phyloP scores from a whole-genome alignment of 2,113 vertebrate species.

The Leptobrachium leishanense region DNA sequence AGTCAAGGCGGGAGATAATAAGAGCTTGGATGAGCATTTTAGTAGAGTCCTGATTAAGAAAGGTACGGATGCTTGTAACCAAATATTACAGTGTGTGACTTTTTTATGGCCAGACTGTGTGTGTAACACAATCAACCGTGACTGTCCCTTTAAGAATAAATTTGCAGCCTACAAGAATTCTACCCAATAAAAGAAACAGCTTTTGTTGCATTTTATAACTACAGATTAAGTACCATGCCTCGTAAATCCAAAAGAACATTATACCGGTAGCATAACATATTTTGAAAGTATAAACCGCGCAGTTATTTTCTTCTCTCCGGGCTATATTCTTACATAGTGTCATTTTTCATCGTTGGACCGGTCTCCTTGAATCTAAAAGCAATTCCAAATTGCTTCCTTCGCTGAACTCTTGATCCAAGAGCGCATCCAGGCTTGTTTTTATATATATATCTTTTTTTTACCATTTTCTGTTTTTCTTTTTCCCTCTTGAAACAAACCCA shows the following conservation, averaged over 20 bases:
- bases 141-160: no score
- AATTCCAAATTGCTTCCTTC: not conserved
- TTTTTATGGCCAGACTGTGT: no score
- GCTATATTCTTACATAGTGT: conserved; percentile 25
- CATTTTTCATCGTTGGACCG: conserved; percentile 28
- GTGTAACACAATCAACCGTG: no score
- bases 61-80: no score
- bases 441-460: not conserved
- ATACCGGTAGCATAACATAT: conserved; percentile 3
- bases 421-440: not conserved
- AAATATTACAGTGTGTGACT: no score
- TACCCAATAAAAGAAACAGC: conserved; percentile 1
- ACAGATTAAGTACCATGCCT: conserved; percentile 28
- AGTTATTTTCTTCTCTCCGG: conserved; percentile 15
- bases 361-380: conserved; percentile 35
- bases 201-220: conserved; percentile 17
- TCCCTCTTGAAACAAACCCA: not conserved
- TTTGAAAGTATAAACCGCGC: not conserved
- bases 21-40: no score
- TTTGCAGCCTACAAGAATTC: not conserved
- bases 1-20: no score
- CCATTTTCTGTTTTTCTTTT: not conserved
- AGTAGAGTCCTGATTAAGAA: no score
- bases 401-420: conserved; percentile 20
- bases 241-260: conserved; percentile 10